phyloP scores from a whole-genome alignment of 1,140 invertebrate genomes.

The Drosophila baimaii region DNA sequence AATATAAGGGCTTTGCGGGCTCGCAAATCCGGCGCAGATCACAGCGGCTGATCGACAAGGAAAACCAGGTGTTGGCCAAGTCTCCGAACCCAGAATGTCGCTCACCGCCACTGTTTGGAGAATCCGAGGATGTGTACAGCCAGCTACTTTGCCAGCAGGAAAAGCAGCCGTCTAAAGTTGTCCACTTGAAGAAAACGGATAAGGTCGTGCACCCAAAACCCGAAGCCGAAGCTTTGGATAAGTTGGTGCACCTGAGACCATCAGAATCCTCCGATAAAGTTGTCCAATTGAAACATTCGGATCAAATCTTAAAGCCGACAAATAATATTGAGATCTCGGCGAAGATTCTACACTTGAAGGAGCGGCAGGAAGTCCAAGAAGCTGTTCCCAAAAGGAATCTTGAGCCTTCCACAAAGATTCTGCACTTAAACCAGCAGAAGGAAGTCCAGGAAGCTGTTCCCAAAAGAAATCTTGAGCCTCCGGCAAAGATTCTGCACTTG shows the following conservation, averaged over 20 bases:
- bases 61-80: slow-evolving; percentile 4
- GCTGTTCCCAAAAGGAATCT: not conserved
- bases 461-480: not conserved
- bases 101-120: slow-evolving; percentile 55
- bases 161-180: not conserved
- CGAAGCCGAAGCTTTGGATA: not conserved
- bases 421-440: not conserved
- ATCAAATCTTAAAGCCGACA: not conserved
- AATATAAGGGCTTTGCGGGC: not conserved
- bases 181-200: not conserved
- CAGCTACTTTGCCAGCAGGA: slow-evolving; percentile 24
- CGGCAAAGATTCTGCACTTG: not conserved
- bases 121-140: slow-evolving; percentile 41
- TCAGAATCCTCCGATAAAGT: not conserved
- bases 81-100: not conserved
- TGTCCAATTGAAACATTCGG: not conserved
- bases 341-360: not conserved
- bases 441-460: not conserved
- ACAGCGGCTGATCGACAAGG: slow-evolving; percentile 40
- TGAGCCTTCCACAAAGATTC: not conserved
- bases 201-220: not conserved
- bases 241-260: not conserved
- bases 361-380: not conserved
- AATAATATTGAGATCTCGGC: not conserved
- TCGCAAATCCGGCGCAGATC: slow-evolving; percentile 50